Base-by-base conservation (phyloP, 2,888 invertebrate species). In the Griposia aprilina region DNA sequence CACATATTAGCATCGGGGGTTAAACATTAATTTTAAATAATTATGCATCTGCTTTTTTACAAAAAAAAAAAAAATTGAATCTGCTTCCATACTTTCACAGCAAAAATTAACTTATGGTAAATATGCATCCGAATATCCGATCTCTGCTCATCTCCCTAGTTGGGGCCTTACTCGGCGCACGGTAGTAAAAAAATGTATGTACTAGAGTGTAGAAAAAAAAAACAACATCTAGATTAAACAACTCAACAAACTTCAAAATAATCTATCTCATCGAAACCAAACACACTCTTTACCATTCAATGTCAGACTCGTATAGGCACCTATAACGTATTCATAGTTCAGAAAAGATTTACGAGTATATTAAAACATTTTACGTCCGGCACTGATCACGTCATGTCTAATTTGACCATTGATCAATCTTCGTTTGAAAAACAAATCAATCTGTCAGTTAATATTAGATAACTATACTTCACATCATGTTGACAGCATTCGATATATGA, bases 381-480 rank as follows among this genome's bases (percentile, higher is more conserved):
- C 71, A 78, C 74, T 63, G 85, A 82, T 83, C 85, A 78, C 82
- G 86, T 87, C 83, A 87, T 89, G 66, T 88, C 76, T 82, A 73
- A 84, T 89, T 88, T 84, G 75, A 81, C 76, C 79, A 85, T 75
- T 81, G 82, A 83, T 89, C 86, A 88, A 87, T 87, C 85, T 84
- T 80, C 75, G 83, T 77, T 81, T 80, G 74, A 76, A 84, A 82
- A 89, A 88, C 87, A 89, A 89, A 88, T 90, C 86, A 91, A 90
- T 90, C 86, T 87, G 87, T 89, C 88, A 85, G 83, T 83, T 81
- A 55, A 69, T 78, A 85, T 89, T 90, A 89, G 88, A 89, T 90
- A 86, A 86, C 88, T 87, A 83, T 84, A 82, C 79, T 85, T 83
- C 67, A 83, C 87, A 89, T 88, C 88, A 87, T 76, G 90, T 90